Evolutionary conservation across 2,797 vertebrate species (phyloP), one percentile per base, ranked within the genome.

Genomic region (Gastrophryne carolinensis): DNA sequence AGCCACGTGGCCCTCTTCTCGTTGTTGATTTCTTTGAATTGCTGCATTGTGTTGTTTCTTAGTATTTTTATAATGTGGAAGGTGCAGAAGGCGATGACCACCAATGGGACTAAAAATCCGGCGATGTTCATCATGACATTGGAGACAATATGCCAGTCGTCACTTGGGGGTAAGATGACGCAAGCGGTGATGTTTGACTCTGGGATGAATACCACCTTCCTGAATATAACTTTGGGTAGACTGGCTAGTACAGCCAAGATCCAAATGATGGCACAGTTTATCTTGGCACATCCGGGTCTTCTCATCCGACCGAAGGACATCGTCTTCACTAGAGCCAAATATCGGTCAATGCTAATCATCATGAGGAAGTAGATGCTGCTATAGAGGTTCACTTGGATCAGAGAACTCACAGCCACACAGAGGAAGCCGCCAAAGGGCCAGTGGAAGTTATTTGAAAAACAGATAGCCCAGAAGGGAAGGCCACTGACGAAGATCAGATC

Each of bases 291-390:
- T 41, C 57, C 37, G 0, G 86, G 78, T 1, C 88, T 82, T 15
- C 95, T 90, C 84, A 94, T 83, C 70, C 91, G 87, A 27, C 93
- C 88, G 24, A 86, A 80, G 53, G 89, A 91, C 91, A 98, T 86
- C 7, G 94, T 93, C 81, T 92, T 93, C 32, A 93, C 95, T 13
- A 99, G 85, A 0, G 94, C 97, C 21, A 98, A 82, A 79, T 97
- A 98, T 52, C 97, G 90, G 81, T 98, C 97, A 0, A 96, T 81
- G 62, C 96, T 97, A 8, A 98, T 94, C 83, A 96, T 89, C 1
- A 88, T 91, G 54, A 97, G 89, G 79, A 98, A 94, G 68, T 91
- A 89, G 74, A 95, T 86, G 69, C 95, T 96, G 69, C 92, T 87
- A 68, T 93, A 95, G 24, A 94, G 85, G 74, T 96, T 97, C 88